These are phyloP conservation scores for Illadopsis cleaveri DNA, from an alignment of 2,113 vertebrate species.

Conservation along the genomic window DNA sequence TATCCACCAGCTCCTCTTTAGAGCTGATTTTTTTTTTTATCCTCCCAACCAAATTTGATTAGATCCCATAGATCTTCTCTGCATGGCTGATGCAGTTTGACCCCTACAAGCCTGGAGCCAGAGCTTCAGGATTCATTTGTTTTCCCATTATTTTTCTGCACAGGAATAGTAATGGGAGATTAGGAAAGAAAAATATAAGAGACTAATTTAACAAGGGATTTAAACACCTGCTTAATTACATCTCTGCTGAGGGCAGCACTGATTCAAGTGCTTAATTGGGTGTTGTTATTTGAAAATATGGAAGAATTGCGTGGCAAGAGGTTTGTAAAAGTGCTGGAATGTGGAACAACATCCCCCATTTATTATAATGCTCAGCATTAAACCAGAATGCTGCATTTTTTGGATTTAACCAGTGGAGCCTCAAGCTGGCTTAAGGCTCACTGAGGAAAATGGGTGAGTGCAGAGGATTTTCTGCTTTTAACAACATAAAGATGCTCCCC, in stretches of 20 bases:
- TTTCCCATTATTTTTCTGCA: conserved; percentile 43
- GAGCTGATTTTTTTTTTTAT: not conserved
- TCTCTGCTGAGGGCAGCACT: conserved; percentile 56
- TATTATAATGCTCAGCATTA: not conserved
- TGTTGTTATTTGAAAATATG: conserved; percentile 28
- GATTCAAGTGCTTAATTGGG: conserved; percentile 54
- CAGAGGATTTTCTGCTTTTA: not conserved
- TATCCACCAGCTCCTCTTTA: not conserved
- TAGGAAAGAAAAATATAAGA: conserved; percentile 48
- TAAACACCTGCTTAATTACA: conserved; percentile 64
- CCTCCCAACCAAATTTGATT: not conserved
- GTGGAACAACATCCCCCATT: not conserved
- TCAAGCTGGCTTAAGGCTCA: not conserved
- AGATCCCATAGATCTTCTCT: not conserved
- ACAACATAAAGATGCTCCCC: fast-evolving
- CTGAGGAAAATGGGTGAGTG: not conserved
- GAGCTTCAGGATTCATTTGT: conserved; percentile 29
- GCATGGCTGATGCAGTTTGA: not conserved
- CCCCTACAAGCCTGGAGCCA: not conserved
- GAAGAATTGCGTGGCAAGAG: not conserved
- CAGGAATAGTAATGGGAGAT: conserved; percentile 36
- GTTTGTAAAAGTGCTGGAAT: not conserved
- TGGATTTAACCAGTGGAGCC: not conserved
- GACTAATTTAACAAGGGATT: conserved; percentile 49
- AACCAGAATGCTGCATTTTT: not conserved